These are phyloP conservation scores for Corythornis vintsioides DNA, from an alignment of 2,113 vertebrate species.

Conservation along the genomic window DNA sequence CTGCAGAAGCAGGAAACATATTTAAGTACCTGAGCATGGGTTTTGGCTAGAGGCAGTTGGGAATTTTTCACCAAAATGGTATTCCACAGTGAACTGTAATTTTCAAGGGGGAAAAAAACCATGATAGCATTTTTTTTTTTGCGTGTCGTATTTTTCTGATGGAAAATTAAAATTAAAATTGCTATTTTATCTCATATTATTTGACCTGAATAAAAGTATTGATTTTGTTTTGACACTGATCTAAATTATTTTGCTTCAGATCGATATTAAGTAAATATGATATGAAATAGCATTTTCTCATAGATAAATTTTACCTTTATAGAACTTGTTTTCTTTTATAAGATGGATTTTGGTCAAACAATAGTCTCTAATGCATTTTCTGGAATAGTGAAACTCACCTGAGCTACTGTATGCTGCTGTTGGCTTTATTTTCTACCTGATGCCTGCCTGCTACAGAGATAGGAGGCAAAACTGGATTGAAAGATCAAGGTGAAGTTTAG, in stretches of 20 bases:
- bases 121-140: not conserved
- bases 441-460: not conserved
- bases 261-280: constrained; percentile 49
- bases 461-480: not conserved
- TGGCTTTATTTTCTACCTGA: not conserved
- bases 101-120: not conserved
- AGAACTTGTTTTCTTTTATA: not conserved
- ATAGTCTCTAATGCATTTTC: not conserved
- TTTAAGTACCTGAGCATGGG: not conserved
- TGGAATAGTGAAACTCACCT: not conserved
- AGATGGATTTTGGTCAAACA: not conserved
- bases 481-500: not conserved
- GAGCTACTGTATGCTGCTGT: not conserved
- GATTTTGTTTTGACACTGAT: constrained; percentile 58
- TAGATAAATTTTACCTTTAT: not conserved
- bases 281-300: not conserved
- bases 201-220: constrained; percentile 35
- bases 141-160: not conserved
- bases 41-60: not conserved
- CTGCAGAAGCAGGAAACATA: not conserved
- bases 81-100: not conserved
- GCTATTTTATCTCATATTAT: constrained; percentile 46
- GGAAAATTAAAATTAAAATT: constrained; percentile 28
- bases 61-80: not conserved
- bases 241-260: constrained; percentile 45